Conservation (phyloP, 2,888 invertebrate genomes). For the Brachypterus glaber region DNA sequence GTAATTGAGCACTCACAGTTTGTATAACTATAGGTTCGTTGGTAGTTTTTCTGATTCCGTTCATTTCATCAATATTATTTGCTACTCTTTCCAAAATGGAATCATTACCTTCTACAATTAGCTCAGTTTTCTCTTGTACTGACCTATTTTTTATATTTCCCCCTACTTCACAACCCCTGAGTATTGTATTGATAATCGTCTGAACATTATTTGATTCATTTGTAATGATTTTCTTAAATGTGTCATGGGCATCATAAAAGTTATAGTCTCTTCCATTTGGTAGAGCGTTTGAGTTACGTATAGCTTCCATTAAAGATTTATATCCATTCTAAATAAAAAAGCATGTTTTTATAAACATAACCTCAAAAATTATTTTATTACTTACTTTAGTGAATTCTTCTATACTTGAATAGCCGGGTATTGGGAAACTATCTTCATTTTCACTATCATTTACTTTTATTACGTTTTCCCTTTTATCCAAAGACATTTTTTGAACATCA, state of each 20-base stretch:
- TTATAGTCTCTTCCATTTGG: constrained; percentile 63
- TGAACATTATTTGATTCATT: constrained; percentile 56
- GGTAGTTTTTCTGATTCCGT: constrained; percentile 48
- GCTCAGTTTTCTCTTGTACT: constrained; percentile 61
- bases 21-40: constrained; percentile 45
- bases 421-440: too few species aligned
- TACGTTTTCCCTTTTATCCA: too few species aligned
- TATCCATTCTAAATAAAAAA: constrained; percentile 51
- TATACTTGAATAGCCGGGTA: constrained; percentile 33
- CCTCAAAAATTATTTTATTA: constrained; percentile 12
- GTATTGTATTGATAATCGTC: constrained; percentile 47
- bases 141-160: constrained; percentile 49
- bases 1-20: constrained; percentile 35
- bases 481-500: too few species aligned
- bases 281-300: constrained; percentile 59
- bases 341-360: constrained; percentile 14
- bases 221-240: constrained; percentile 58
- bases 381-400: constrained; percentile 38
- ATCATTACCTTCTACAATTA: constrained; percentile 76
- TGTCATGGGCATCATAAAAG: constrained; percentile 66
- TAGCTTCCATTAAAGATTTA: constrained; percentile 54
- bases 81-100: constrained; percentile 71
- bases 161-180: constrained; percentile 47
- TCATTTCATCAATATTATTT: constrained; percentile 58
- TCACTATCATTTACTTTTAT: too few species aligned